phyloP scores from a whole-genome alignment of 2,888 invertebrate genomes.

The Pelosia muscerda region DNA sequence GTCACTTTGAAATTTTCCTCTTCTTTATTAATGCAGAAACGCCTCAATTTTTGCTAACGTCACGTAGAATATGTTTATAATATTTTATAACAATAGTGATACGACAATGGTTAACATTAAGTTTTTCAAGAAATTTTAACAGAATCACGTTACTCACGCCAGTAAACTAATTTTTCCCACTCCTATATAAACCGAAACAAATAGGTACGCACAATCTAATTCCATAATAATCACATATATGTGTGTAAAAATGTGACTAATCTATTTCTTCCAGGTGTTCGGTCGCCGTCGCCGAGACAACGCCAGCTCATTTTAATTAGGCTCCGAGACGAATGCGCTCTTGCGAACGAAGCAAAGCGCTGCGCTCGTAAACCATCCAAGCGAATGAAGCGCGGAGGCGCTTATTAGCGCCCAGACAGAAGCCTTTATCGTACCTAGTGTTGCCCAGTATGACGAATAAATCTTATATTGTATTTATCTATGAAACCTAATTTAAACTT shows the following conservation, averaged over 20 bases:
- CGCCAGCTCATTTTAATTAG: slow-evolving; percentile 69
- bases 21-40: too few relatives aligned
- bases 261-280: slow-evolving; percentile 45
- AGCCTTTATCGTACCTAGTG: slow-evolving; percentile 58
- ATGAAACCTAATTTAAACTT: neutral
- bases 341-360: slow-evolving; percentile 50
- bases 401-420: slow-evolving; percentile 67
- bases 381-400: slow-evolving; percentile 63
- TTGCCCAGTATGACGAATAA: slow-evolving; percentile 9
- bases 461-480: neutral
- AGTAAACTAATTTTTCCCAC: too few relatives aligned
- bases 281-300: slow-evolving; percentile 51
- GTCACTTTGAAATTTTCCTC: too few relatives aligned
- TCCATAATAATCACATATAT: neutral
- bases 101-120: too few relatives aligned
- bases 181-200: neutral
- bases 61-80: too few relatives aligned
- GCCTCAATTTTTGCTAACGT: too few relatives aligned
- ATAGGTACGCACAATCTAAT: neutral
- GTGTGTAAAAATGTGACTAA: slow-evolving; percentile 21
- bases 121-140: too few relatives aligned
- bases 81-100: too few relatives aligned
- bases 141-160: too few relatives aligned
- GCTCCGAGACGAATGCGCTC: slow-evolving; percentile 65
- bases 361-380: slow-evolving; percentile 58